Base-by-base conservation (phyloP, 2,888 invertebrate genomes). In the Tigriopus californicus region DNA sequence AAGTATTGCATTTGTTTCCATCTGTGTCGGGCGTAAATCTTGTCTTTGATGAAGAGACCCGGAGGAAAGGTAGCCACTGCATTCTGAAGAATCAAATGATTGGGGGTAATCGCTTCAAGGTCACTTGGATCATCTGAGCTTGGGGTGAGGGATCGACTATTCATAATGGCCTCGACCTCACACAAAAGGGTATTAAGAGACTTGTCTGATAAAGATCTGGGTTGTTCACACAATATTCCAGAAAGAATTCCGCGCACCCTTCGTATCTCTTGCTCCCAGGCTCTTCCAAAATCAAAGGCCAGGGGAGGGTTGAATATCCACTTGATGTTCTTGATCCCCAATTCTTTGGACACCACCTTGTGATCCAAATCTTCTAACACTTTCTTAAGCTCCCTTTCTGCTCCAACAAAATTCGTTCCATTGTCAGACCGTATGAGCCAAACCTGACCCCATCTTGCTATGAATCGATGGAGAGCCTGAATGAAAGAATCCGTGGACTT, bases 401-500 rank as follows among this genome's bases (percentile, higher is more conserved):
- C 53, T 53, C 53, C 53, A 22, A 53, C 53, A 33, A 53, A 33
- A 13, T 53, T 53, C 20, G 53, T 53, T 8, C 53, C 53, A 1
- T 53, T 20, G 12, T 53, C 53, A 10, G 53, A 53, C n/a, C 53
- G 25, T 33, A 53, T 25, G 18, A 33, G 8, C 2, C 20, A 15
- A 10, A 25, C 22, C 10, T 22, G 20, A 20, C 53, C 53, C 33
- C 53, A 10, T 11, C 53, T 53, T 20, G 24, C 33, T n/a, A 18
- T 20, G 6, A 24, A 5, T 6, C 24, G 4, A 15, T 18, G 11
- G 41, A 41, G 13, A 11, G 41, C 41, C 11, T 41, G 11, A 12
- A 41, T 11, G 41, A 41, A 41, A 13, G 41, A 11, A 41, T 41
- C 41, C 41, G 41, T 41, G 13, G 41, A 41, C 11, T 12, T 11